Percentiles rank a stretch among this genome's conserved stretches.
phyloP scores from a whole-genome alignment of 2,888 invertebrate species.

The Dryocosmus kuriphilus region DNA sequence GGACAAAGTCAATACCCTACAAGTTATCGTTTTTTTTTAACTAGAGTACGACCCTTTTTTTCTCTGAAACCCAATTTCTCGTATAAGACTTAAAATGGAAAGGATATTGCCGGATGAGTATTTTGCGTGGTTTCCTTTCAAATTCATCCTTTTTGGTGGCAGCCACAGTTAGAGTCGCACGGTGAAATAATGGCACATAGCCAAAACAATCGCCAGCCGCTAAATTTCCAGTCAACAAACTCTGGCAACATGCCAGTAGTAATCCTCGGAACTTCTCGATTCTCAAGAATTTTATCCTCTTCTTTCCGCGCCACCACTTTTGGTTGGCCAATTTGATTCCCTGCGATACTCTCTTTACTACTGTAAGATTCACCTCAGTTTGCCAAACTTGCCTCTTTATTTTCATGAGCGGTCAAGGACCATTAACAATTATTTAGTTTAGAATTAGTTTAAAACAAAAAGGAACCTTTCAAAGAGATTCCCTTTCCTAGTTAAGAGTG shows the following conservation, averaged over 20 bases:
- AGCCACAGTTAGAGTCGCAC: slow-evolving; percentile 35
- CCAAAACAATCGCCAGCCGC: slow-evolving; percentile 74
- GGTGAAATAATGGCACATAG: slow-evolving; percentile 70
- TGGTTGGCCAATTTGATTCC: slow-evolving; percentile 51
- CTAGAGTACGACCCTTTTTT: neutral
- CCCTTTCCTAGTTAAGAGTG: neutral
- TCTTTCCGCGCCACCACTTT: slow-evolving; percentile 42
- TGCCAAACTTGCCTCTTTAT: neutral
- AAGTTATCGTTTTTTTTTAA: slow-evolving; percentile 18
- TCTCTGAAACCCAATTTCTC: slow-evolving; percentile 1
- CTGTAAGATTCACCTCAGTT: neutral
- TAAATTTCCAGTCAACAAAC: slow-evolving; percentile 77
- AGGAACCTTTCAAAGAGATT: neutral
- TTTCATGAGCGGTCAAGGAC: neutral
- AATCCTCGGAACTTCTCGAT: slow-evolving; percentile 35
- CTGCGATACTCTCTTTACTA: slow-evolving; percentile 42
- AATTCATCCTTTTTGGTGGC: slow-evolving; percentile 24
- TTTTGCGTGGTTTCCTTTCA: slow-evolving; percentile 33
- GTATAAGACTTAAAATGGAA: slow-evolving; percentile 18
- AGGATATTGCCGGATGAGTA: slow-evolving; percentile 21
- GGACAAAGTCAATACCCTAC: neutral
- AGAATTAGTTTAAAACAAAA: neutral
- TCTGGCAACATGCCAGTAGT: slow-evolving; percentile 68
- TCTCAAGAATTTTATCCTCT: slow-evolving; percentile 29
- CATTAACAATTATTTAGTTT: no score